Conservation (phyloP, 2,113 vertebrate species). For the Hiodon alosoides region DNA sequence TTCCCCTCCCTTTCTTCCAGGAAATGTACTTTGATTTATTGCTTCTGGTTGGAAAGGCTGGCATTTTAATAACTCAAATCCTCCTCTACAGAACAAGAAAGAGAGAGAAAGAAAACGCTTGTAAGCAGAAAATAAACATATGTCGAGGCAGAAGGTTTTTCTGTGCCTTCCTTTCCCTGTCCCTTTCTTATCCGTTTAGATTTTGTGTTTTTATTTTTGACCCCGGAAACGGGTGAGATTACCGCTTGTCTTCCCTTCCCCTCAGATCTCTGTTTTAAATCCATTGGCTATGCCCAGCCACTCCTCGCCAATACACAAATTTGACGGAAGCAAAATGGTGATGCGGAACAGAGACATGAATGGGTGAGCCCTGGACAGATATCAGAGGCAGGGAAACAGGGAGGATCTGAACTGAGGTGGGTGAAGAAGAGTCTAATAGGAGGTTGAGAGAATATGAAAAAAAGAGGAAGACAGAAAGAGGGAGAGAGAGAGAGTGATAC, state of each 20-base stretch:
- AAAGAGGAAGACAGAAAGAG: conserved; percentile 21
- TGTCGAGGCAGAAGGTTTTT: conserved; percentile 30
- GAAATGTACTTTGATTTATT: conserved; percentile 72
- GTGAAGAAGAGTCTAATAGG: conserved; percentile 24
- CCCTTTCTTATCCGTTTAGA: conserved; percentile 26
- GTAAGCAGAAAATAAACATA: conserved; percentile 65
- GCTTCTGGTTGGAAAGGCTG: conserved; percentile 67
- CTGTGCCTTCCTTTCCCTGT: neutral
- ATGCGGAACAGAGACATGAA: conserved; percentile 9
- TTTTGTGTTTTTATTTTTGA: conserved; percentile 32
- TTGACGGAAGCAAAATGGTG: neutral
- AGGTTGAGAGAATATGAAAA: neutral
- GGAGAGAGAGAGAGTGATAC: neutral
- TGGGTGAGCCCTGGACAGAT: neutral
- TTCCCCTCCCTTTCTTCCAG: conserved; percentile 38
- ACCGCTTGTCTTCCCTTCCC: conserved; percentile 29
- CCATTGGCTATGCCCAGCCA: neutral
- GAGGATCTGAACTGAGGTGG: conserved; percentile 39
- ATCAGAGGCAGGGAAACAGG: neutral
- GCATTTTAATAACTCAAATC: conserved; percentile 73
- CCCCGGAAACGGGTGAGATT: conserved; percentile 32
- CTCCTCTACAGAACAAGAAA: conserved; percentile 50
- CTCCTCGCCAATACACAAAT: neutral
- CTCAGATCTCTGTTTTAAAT: conserved; percentile 1
- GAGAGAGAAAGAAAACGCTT: conserved; percentile 46